Conservation (phyloP, 2,113 vertebrate genomes). For the Ailuropoda melanoleuca region DNA sequence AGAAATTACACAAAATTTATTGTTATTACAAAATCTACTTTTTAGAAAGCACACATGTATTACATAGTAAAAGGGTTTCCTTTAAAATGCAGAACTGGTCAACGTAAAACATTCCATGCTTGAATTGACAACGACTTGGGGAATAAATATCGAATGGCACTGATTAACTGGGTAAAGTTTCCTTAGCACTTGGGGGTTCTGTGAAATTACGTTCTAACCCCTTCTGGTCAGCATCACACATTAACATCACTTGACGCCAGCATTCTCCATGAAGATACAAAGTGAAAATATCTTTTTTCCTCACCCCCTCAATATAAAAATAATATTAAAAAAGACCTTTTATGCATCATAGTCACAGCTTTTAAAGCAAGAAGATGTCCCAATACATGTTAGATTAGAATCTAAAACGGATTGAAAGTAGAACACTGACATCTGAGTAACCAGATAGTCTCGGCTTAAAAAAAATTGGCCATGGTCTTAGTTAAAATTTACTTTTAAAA, state of each 20-base stretch:
- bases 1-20: constrained; percentile 1
- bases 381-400: not conserved
- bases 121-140: not conserved
- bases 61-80: not conserved
- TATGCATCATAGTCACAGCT: constrained; percentile 8
- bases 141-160: not conserved
- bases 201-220: not conserved
- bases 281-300: not conserved
- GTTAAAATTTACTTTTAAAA: constrained; percentile 38
- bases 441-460: constrained; percentile 51
- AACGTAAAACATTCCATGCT: not conserved
- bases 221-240: not conserved
- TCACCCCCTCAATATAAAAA: not conserved
- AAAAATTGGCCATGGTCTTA: constrained; percentile 27
- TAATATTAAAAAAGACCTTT: not conserved
- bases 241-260: constrained; percentile 1
- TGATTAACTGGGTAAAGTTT: not conserved
- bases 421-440: constrained; percentile 32
- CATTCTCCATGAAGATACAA: constrained; percentile 43
- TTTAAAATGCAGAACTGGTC: constrained; percentile 4
- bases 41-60: constrained; percentile 26
- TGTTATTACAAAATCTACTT: not conserved
- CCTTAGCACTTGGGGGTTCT: not conserved
- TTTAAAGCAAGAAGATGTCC: constrained; percentile 56
- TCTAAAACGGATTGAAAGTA: constrained; percentile 51